Evolutionary conservation across 1,140 invertebrate species (phyloP).

Genomic region (Megathymus violae): DNA sequence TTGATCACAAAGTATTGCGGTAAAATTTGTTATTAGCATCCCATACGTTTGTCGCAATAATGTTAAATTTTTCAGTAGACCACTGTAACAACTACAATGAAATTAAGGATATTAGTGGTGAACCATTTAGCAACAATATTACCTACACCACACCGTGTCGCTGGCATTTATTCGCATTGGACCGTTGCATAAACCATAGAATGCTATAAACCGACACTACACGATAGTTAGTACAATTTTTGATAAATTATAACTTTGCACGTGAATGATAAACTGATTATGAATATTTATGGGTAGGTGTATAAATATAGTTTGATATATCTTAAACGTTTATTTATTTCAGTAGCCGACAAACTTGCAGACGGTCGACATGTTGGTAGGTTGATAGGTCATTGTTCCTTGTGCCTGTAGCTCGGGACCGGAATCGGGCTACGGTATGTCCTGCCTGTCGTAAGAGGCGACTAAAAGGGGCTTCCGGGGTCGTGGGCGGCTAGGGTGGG

Average conservation of each 20-base stretch:
- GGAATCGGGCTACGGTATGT: too few species aligned
- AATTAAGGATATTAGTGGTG: constrained; percentile 19
- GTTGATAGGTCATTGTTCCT: too few species aligned
- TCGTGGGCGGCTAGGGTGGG: too few species aligned
- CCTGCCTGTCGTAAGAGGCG: too few species aligned
- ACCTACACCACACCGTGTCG: neutral
- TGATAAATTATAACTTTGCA: neutral
- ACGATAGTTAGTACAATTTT: neutral
- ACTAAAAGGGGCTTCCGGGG: too few species aligned
- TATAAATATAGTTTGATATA: too few species aligned
- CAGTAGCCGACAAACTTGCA: too few species aligned
- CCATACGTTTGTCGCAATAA: constrained; percentile 6
- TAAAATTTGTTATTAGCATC: constrained; percentile 8
- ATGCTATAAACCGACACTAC: neutral
- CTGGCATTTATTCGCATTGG: constrained; percentile 5
- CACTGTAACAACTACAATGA: constrained; percentile 10
- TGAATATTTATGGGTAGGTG: too few species aligned
- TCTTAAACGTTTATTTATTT: too few species aligned
- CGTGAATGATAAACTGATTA: too few species aligned
- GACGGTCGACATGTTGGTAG: too few species aligned
- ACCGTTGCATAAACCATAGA: neutral
- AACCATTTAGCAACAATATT: constrained; percentile 21
- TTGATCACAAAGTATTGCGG: constrained; percentile 17
- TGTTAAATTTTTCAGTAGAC: constrained; percentile 10
- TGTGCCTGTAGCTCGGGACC: too few species aligned